Evolutionary conservation across 2,797 vertebrate species (phyloP).

Genomic region (Kryptolebias ocellatus): DNA sequence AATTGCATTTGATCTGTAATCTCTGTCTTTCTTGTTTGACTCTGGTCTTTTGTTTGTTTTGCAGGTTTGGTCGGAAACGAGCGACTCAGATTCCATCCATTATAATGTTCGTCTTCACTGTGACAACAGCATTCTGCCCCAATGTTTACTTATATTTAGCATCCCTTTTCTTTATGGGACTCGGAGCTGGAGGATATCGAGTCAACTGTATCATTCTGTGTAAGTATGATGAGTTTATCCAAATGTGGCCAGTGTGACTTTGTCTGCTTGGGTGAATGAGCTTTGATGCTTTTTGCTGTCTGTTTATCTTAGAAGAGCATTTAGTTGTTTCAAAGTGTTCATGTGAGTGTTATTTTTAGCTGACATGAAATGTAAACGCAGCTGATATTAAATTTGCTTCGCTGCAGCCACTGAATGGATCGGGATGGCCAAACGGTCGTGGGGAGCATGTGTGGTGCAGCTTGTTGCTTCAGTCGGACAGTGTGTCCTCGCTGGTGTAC

Average conservation of each 20-base stretch:
- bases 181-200: conserved; percentile 66
- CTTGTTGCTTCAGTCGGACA: conserved; percentile 69
- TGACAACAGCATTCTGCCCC: conserved; percentile 73
- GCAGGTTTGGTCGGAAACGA: conserved; percentile 78
- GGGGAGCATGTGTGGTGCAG: conserved; percentile 74
- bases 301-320: no score
- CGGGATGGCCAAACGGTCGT: conserved; percentile 76
- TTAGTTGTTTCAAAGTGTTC: no score
- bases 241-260: no score
- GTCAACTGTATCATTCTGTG: conserved; percentile 76
- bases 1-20: not conserved
- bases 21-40: accelerated
- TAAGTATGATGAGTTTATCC: conserved; percentile 39
- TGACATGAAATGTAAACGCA: no score
- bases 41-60: not conserved
- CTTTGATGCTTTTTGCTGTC: no score
- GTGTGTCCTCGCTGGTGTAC: conserved; percentile 77
- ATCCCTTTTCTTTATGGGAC: conserved; percentile 77
- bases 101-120: conserved; percentile 56
- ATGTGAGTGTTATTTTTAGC: no score
- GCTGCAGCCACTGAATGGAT: conserved; percentile 86
- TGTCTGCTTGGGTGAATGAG: no score
- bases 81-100: conserved; percentile 72
- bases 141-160: conserved; percentile 76
- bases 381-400: conserved; percentile 2